Evolutionary conservation across 2,797 vertebrate genomes (phyloP).

Genomic region (Arctocebus calabarensis): DNA sequence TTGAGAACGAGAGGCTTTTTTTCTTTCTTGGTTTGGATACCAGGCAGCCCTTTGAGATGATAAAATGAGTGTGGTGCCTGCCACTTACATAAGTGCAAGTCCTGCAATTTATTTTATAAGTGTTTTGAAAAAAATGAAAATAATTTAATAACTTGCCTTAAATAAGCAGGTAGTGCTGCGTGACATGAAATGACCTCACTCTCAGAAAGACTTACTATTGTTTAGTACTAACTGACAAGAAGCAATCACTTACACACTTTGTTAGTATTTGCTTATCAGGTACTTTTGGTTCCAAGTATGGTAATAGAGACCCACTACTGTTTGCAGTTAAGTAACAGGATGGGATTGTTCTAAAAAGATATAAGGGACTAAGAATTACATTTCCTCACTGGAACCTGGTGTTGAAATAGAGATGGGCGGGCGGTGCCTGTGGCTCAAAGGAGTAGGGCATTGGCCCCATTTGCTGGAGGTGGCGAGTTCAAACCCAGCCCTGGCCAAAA

Average conservation of each 20-base stretch:
- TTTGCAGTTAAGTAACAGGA: background rate
- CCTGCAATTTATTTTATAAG: constrained; percentile 7
- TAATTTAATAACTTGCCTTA: constrained; percentile 68
- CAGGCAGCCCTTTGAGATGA: constrained; percentile 9
- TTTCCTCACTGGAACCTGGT: background rate
- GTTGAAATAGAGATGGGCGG: too few species aligned
- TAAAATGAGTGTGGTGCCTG: constrained; percentile 16
- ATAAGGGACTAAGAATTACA: background rate
- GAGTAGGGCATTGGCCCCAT: too few species aligned
- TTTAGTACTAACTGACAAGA: background rate
- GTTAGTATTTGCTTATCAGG: constrained; percentile 46
- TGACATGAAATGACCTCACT: constrained; percentile 68
- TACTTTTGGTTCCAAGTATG: background rate
- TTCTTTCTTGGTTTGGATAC: background rate
- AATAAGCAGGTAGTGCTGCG: constrained; percentile 50
- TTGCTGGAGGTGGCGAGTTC: too few species aligned
- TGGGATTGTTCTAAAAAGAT: background rate
- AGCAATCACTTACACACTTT: constrained; percentile 29
- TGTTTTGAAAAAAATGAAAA: constrained; percentile 78
- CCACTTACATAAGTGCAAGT: background rate
- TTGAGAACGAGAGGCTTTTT: background rate
- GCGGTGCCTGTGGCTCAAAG: too few species aligned
- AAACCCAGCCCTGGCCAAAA: too few species aligned
- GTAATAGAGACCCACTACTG: background rate
- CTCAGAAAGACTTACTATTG: constrained; percentile 61